phyloP scores from a whole-genome alignment of 2,888 invertebrate genomes.

The Melanostoma scalare region DNA sequence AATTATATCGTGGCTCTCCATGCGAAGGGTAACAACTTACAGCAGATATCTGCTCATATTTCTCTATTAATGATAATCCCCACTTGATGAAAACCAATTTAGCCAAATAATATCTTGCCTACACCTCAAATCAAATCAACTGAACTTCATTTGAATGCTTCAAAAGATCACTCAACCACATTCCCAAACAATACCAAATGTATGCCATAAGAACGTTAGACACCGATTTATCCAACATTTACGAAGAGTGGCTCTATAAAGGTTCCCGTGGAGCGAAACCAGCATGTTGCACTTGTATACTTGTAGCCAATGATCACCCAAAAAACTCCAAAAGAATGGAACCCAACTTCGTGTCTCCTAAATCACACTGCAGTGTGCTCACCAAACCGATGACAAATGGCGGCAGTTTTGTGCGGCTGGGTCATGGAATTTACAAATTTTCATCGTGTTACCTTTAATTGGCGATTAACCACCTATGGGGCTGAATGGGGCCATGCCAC shows the following conservation, averaged over 20 bases:
- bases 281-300: slow-evolving; percentile 19
- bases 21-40: too few relatives aligned
- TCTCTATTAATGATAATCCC: too few relatives aligned
- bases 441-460: slow-evolving; percentile 80
- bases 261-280: slow-evolving; percentile 33
- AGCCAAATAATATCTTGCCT: too few relatives aligned
- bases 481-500: slow-evolving; percentile 28
- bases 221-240: too few relatives aligned
- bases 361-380: slow-evolving; percentile 31
- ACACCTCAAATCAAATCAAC: too few relatives aligned
- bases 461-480: slow-evolving; percentile 81
- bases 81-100: too few relatives aligned
- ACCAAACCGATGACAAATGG: slow-evolving; percentile 63
- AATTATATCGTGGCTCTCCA: too few relatives aligned
- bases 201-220: too few relatives aligned
- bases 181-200: too few relatives aligned
- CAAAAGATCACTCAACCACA: too few relatives aligned
- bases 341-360: slow-evolving; percentile 47
- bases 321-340: slow-evolving; percentile 34
- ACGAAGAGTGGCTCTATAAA: neutral
- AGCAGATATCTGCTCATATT: too few relatives aligned
- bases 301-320: neutral
- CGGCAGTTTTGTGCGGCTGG: slow-evolving; percentile 36
- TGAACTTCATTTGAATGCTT: too few relatives aligned
- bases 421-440: slow-evolving; percentile 79